A percentile compares a stretch with the other conserved stretches of the same genome.
These are phyloP conservation scores for Zelleria hepariella DNA, from an alignment of 2,888 invertebrate genomes.

Conservation along the genomic window DNA sequence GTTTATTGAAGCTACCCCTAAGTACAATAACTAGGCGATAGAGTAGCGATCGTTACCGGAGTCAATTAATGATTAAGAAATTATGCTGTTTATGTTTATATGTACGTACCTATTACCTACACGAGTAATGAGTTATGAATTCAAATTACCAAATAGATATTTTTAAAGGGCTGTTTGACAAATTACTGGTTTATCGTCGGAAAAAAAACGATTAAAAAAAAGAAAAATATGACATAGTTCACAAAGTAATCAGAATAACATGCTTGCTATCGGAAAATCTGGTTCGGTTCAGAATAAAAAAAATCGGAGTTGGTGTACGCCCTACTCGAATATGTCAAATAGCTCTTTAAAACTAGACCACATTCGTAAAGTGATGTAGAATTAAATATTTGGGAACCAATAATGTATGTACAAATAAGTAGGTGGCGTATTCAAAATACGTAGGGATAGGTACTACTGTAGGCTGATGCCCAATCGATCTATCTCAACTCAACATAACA, in stretches of 20 bases:
- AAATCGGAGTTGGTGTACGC: too few species aligned
- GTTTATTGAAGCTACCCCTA: slow-evolving; percentile 40
- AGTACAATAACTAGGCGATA: slow-evolving; percentile 58
- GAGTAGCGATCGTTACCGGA: slow-evolving; percentile 44
- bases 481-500: slow-evolving; percentile 7
- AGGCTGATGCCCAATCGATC: background rate
- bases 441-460: background rate
- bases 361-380: background rate
- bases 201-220: too few species aligned
- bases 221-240: too few species aligned
- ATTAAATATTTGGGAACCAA: slow-evolving; percentile 1
- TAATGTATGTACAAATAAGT: slow-evolving; percentile 2
- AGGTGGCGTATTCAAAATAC: background rate
- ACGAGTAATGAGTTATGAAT: background rate
- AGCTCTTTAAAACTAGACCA: background rate
- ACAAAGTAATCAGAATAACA: too few species aligned
- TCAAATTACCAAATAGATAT: background rate
- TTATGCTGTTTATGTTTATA: background rate
- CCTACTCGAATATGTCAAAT: too few species aligned
- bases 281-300: too few species aligned
- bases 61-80: slow-evolving; percentile 53
- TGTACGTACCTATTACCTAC: background rate
- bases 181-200: too few species aligned
- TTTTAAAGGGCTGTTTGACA: too few species aligned
- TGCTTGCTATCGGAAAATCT: too few species aligned